Base-by-base conservation (phyloP, 1,140 invertebrate genomes). In the Lepidotrigona ventralis region DNA sequence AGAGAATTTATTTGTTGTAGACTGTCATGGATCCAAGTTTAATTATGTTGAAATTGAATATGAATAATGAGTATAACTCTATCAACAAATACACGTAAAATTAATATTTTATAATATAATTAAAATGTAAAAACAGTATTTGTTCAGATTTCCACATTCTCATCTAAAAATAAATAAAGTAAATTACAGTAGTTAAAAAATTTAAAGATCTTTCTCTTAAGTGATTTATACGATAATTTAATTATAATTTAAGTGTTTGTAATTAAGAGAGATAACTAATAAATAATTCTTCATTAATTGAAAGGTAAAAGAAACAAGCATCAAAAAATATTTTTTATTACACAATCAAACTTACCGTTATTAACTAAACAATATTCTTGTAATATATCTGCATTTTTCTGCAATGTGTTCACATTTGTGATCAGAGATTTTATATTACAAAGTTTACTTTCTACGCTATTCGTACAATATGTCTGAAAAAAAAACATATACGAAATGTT, bases 11-110 rank as follows among this genome's bases (percentile, higher is more conserved):
- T 89, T 86, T 79, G 11, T 80, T 73, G 4, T 69, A 94, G 93
- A 92, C 91, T 76, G 88, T 93, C 33, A 86, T 93, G 56, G 93
- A 94, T 83, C 93, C 93, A 33, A 89, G 90, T 72, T 66, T 93
- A 33, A 66, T 93, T 19, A 88, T 93, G 73, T 84, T 94, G 17
- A 93, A 93, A 85, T 86, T 92, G 70, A 90, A 92, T 81, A 81
- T 93, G 8, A 90, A 93, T 29, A 89, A 92, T 83, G 90, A 92
- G 58, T 68, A 92, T 39, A 87, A 90, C 29, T 60, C 79, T 66
- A 75, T 78, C 15, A 85, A 89, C 29, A 79, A 88, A 72, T 81
- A 63, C 33, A 73, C 87, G 56, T 53, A 82, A 77, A 79, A 72
- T 70, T 80, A 83, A 86, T 73, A 84, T 54, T 71, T 83, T 71